Base-by-base conservation (phyloP, 2,888 invertebrate genomes). In the Pandemis cinnamomeana region DNA sequence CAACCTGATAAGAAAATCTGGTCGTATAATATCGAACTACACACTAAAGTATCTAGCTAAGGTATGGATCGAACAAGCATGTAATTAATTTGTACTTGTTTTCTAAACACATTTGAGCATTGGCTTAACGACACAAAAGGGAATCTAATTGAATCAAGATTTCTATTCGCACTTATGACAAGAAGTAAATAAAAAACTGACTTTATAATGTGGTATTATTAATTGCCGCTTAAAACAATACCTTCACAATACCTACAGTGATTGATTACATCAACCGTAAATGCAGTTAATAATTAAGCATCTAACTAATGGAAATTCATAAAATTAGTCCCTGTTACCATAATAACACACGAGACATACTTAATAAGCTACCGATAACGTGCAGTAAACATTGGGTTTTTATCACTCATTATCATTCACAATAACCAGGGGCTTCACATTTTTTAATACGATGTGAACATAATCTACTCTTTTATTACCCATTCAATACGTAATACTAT, bases 111-210 rank as follows among this genome's bases (percentile, higher is more conserved):
- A n/a, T 51, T 51, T 51, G 51, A 51, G n/a, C 51, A 13, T 13
- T 13, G 51, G 0, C 13, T 51, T 51, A n/a, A 51, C 51, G n/a
- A 51, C 5, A n/a, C 51, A 13, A 0, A 51, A 5, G 51, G n/a
- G 13, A 51, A n/a, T n/a, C 51, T 46, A 46, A 46, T 46, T 2
- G 4, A 10, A 46, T 48, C 13, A 51, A 5, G 5, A 51, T 7
- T 51, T 2, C 7, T n/a, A 51, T 8, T 20, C 20, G 20, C 20
- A 46, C 11, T 46, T n/a, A 48, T 5, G 62, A 53, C 7, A 53
- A 3, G 13, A 48, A 51, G 13, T 48, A 36, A 51, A 72, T 60
- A 64, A n/a, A 66, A 73, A 70, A 73, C 69, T 64, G 69, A 64
- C 48, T 55, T 13, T 66, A 36, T 48, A 63, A 27, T 46, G 10